Conservation (phyloP, 2,888 invertebrate species). For the Laothoe populi region DNA sequence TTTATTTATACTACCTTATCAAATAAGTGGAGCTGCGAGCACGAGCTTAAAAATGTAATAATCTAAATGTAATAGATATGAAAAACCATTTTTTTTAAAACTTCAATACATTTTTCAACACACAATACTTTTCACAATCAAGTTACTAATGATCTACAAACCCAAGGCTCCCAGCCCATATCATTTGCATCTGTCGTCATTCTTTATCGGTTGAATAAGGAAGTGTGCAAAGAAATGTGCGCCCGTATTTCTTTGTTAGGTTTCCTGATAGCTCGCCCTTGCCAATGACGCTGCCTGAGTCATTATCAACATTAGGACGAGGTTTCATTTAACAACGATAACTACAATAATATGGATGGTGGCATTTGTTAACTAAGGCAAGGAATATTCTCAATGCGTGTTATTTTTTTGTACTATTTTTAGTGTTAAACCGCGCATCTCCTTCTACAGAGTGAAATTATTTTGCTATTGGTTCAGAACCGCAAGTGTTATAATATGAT, state of each 20-base stretch:
- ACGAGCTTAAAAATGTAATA: no score
- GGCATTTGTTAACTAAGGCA: neutral
- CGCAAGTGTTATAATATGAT: no score
- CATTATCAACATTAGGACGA: neutral
- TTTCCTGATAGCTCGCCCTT: conserved; percentile 5
- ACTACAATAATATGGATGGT: neutral
- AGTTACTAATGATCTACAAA: neutral
- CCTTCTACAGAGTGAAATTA: no score
- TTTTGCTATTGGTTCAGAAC: no score
- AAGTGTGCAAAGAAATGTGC: conserved; percentile 10
- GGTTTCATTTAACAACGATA: neutral
- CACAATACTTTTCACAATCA: no score
- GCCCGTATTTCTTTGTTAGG: neutral
- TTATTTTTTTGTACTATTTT: no score
- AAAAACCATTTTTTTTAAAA: no score
- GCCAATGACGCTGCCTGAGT: neutral
- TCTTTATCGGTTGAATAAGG: conserved; percentile 1
- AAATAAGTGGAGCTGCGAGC: no score
- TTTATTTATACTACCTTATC: no score
- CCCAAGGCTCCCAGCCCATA: neutral
- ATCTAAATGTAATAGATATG: no score
- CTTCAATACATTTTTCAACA: no score
- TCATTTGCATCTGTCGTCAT: neutral
- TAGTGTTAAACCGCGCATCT: no score
- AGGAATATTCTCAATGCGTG: neutral